Evolutionary conservation across 2,888 invertebrate genomes (phyloP).

Genomic region (Oxystoma pomonae): DNA sequence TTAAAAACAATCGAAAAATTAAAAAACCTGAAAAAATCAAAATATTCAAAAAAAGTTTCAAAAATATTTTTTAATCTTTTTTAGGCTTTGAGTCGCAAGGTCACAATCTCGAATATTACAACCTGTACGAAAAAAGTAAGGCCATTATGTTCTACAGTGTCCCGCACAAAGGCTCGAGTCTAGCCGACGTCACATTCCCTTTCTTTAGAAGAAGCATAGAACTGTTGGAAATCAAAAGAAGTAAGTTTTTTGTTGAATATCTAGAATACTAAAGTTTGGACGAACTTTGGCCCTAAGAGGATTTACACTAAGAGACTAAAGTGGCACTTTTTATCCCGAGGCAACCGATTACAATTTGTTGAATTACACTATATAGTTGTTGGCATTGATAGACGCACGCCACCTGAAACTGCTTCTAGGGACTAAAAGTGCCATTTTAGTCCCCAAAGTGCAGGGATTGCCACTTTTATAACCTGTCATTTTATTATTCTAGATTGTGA

Average conservation of each 20-base stretch:
- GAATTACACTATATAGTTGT: no score
- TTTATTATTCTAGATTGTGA: conserved; percentile 69
- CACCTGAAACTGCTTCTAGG: no score
- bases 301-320: no score
- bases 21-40: no score
- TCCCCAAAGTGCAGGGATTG: not conserved
- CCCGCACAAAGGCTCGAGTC: conserved; percentile 77
- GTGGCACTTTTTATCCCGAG: no score
- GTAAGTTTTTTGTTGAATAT: conserved; percentile 49
- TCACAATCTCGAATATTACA: conserved; percentile 40
- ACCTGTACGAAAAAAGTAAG: conserved; percentile 55
- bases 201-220: conserved; percentile 74
- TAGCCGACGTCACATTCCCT: conserved; percentile 71
- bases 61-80: conserved; percentile 19
- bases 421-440: not conserved
- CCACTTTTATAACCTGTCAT: not conserved
- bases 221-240: conserved; percentile 72
- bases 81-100: conserved; percentile 51
- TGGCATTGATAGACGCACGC: no score
- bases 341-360: no score
- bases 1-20: no score
- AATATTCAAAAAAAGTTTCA: no score
- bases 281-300: no score
- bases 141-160: conserved; percentile 83
- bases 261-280: no score